phyloP scores from a whole-genome alignment of 2,888 invertebrate species.

The Luffia ferchaultella region DNA sequence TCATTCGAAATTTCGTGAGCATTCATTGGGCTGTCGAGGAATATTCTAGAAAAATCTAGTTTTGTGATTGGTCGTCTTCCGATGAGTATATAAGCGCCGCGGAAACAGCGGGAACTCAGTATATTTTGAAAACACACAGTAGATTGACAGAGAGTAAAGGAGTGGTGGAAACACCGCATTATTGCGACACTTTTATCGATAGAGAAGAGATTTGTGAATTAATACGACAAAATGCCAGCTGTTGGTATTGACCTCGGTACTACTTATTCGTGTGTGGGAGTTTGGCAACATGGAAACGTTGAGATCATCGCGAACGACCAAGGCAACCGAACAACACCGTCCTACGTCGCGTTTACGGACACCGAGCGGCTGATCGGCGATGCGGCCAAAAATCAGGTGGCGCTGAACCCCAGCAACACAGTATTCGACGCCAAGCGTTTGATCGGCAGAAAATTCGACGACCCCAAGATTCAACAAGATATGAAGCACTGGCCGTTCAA shows the following conservation, averaged over 20 bases:
- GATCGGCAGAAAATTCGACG: conserved; percentile 80
- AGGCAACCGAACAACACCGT: conserved; percentile 77
- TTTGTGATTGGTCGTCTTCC: too few relatives aligned
- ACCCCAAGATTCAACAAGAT: conserved; percentile 79
- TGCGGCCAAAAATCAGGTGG: conserved; percentile 77
- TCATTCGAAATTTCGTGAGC: too few relatives aligned
- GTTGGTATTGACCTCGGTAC: conserved; percentile 65
- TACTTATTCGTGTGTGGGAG: conserved; percentile 64
- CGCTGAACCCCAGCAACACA: conserved; percentile 77
- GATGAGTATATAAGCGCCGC: too few relatives aligned
- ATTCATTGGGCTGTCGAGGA: too few relatives aligned
- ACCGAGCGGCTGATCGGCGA: conserved; percentile 74
- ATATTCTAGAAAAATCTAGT: too few relatives aligned
- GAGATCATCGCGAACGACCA: conserved; percentile 76
- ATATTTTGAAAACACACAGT: too few relatives aligned
- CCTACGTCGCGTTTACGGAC: conserved; percentile 78
- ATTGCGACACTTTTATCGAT: too few relatives aligned
- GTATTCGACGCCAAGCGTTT: conserved; percentile 80
- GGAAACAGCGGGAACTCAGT: too few relatives aligned
- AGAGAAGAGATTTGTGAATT: conserved; percentile 75
- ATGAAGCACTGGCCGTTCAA: conserved; percentile 88
- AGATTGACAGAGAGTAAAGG: too few relatives aligned
- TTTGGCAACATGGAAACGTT: conserved; percentile 73
- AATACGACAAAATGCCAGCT: conserved; percentile 67
- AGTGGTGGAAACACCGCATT: too few relatives aligned